phyloP scores from a whole-genome alignment of 2,888 invertebrate species.

The Ptilodon capucinus region DNA sequence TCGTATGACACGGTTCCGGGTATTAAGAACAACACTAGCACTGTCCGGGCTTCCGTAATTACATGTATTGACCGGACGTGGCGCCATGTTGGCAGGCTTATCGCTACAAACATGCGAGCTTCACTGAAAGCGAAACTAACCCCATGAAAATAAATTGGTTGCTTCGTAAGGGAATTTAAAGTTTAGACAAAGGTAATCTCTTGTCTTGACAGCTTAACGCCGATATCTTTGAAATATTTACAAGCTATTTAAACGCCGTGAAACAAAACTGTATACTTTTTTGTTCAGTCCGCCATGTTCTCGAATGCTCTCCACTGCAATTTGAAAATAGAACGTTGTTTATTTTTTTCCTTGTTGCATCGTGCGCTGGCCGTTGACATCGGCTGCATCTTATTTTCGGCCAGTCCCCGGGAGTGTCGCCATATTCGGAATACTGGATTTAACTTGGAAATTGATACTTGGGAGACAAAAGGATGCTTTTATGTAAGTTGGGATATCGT shows the following conservation, averaged over 20 bases:
- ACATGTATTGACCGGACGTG: constrained; percentile 17
- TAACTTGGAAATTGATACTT: constrained; percentile 47
- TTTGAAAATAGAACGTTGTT: constrained; percentile 70
- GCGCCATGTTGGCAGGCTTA: constrained; percentile 5
- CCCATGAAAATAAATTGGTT: not conserved
- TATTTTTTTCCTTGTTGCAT: constrained; percentile 74
- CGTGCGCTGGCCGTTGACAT: constrained; percentile 70
- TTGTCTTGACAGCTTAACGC: constrained; percentile 17
- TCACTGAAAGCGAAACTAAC: not conserved
- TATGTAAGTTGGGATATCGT: too few species aligned
- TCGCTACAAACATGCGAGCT: not conserved
- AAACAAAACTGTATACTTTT: constrained; percentile 51
- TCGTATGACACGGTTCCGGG: constrained; percentile 7
- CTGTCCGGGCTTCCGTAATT: constrained; percentile 33
- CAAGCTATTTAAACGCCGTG: constrained; percentile 23
- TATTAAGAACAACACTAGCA: constrained; percentile 15
- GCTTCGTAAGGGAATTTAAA: not conserved
- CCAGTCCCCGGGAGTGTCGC: constrained; percentile 67
- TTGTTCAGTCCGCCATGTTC: constrained; percentile 49
- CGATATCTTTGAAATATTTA: constrained; percentile 13
- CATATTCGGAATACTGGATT: constrained; percentile 56
- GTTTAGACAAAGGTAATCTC: not conserved
- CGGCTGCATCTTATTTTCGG: constrained; percentile 72
- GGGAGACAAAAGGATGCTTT: too few species aligned
- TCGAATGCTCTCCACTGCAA: constrained; percentile 58